Evolutionary conservation across 1,140 invertebrate species (phyloP).

Genomic region (Lepidostoma basale): DNA sequence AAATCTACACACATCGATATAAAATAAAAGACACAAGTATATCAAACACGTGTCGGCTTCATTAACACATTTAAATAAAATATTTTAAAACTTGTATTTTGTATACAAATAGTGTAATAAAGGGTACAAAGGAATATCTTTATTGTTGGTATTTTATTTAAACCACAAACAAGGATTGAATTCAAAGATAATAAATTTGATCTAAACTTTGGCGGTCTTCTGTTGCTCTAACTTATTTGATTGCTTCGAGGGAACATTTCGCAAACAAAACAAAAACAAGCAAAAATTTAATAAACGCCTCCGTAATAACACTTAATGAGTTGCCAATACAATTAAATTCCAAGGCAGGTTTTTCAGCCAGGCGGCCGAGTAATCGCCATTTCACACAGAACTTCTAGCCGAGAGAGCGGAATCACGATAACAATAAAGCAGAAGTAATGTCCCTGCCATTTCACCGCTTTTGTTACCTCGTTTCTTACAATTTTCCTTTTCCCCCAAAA

Average conservation of each 20-base stretch:
- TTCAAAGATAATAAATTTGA: too few relatives aligned
- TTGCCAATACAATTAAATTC: constrained; percentile 20
- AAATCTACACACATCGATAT: too few relatives aligned
- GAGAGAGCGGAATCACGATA: not conserved
- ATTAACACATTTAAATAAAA: too few relatives aligned
- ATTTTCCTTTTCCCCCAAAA: not conserved
- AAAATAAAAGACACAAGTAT: too few relatives aligned
- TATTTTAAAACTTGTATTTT: too few relatives aligned
- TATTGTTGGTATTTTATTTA: too few relatives aligned
- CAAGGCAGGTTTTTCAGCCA: not conserved
- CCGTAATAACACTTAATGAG: constrained; percentile 23
- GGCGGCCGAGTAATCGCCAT: not conserved
- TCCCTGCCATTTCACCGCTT: constrained; percentile 11
- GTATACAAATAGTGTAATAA: too few relatives aligned
- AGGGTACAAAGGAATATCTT: not conserved
- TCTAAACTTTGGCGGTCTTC: not conserved
- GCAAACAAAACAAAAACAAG: not conserved
- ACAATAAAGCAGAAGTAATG: constrained; percentile 23
- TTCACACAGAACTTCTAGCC: not conserved
- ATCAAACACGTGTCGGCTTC: too few relatives aligned
- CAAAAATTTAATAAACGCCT: constrained; percentile 18
- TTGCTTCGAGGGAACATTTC: constrained; percentile 5
- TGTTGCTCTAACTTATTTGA: not conserved
- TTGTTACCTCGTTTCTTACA: constrained; percentile 5
- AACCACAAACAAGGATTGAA: too few relatives aligned